Evolutionary conservation across 2,113 vertebrate genomes (phyloP).

Genomic region (Spermophilus dauricus): DNA sequence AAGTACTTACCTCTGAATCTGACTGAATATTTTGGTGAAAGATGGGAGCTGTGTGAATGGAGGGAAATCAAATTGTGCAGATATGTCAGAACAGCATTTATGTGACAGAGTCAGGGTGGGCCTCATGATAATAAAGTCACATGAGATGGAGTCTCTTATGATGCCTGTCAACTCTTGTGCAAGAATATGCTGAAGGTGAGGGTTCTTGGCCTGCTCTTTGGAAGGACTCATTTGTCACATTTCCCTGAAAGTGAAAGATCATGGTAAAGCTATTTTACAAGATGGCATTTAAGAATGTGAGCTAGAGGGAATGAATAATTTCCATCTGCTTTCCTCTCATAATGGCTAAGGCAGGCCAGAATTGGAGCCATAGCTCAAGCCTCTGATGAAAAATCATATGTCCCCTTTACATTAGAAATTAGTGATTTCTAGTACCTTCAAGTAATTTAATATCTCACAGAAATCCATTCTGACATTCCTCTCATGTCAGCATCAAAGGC

Average conservation of each 20-base stretch:
- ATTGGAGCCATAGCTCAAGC: constrained; percentile 32
- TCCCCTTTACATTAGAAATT: constrained; percentile 46
- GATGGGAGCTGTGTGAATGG: neutral
- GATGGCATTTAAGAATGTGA: constrained; percentile 31
- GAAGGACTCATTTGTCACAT: constrained; percentile 6
- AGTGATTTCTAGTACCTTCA: constrained; percentile 43
- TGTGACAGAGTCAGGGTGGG: neutral
- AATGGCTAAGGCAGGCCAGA: constrained; percentile 36
- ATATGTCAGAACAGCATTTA: neutral
- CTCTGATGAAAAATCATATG: constrained; percentile 47
- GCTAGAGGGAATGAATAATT: constrained; percentile 65
- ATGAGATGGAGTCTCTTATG: neutral
- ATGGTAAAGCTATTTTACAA: neutral
- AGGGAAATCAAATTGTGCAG: neutral
- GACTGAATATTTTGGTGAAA: neutral
- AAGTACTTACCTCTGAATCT: neutral
- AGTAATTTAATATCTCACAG: constrained; percentile 42
- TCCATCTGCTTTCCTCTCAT: constrained; percentile 67
- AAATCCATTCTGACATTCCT: constrained; percentile 40
- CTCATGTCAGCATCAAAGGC: neutral
- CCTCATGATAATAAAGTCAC: neutral
- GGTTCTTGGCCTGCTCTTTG: neutral
- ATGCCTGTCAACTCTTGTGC: neutral
- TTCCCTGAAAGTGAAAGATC: neutral
- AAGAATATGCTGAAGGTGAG: neutral